Evolutionary conservation across 37 sponge, comb jelly and placozoan genomes (phyloP).

Genomic region (Crambe crambe): DNA sequence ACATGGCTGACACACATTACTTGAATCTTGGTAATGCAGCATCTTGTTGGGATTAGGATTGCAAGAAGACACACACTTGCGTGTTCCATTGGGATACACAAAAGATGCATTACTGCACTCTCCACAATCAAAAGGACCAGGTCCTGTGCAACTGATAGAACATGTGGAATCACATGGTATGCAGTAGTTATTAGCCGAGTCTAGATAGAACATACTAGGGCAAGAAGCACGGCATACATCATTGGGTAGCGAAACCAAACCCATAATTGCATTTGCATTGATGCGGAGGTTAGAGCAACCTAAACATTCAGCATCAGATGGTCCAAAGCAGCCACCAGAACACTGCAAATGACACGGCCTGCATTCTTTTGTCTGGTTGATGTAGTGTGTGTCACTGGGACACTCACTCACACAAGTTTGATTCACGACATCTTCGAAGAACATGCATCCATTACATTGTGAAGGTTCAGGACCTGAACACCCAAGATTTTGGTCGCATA

Average conservation of each 20-base stretch:
- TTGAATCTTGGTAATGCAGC: slow-evolving; percentile 18
- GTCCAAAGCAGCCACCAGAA: slow-evolving; percentile 56
- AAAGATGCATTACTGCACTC: slow-evolving; percentile 28
- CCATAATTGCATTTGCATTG: background rate
- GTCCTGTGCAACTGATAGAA: slow-evolving; percentile 46
- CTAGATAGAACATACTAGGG: slow-evolving; percentile 28
- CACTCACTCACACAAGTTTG: slow-evolving; percentile 41
- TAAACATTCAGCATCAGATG: slow-evolving; percentile 49
- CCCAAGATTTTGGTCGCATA: slow-evolving; percentile 41
- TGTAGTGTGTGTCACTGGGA: slow-evolving; percentile 22
- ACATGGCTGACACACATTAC: slow-evolving; percentile 54
- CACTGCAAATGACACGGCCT: slow-evolving; percentile 59
- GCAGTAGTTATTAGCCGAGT: slow-evolving; percentile 16
- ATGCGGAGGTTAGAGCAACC: slow-evolving; percentile 44
- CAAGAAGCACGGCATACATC: slow-evolving; percentile 44
- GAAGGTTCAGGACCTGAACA: slow-evolving; percentile 58
- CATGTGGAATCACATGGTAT: slow-evolving; percentile 46
- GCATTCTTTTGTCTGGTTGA: slow-evolving; percentile 31
- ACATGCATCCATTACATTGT: slow-evolving; percentile 46
- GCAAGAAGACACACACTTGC: slow-evolving; percentile 44
- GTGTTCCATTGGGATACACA: slow-evolving; percentile 7
- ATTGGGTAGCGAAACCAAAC: no score
- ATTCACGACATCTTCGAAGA: background rate
- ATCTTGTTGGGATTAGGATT: background rate
- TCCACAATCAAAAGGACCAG: slow-evolving; percentile 45